Base-by-base conservation (phyloP, 2,797 vertebrate species). In the Lycodopsis pacificus region DNA sequence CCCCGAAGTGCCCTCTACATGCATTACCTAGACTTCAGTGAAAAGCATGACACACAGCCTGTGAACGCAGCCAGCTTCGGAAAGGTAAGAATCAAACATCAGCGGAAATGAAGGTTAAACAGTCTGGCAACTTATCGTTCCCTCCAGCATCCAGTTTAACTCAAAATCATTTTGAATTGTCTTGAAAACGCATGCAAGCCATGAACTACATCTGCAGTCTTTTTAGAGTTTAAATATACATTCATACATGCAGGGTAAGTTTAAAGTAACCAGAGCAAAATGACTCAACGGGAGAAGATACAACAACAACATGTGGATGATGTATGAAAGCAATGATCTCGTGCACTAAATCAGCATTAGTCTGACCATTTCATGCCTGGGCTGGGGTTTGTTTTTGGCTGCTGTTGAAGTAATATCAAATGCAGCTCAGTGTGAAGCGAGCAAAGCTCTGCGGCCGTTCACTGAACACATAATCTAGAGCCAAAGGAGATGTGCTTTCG, bases 21-120 rank as follows among this genome's bases (percentile, higher is more conserved):
- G 98, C 98, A 99, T 84, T 99, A 99, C 92, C 94, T 99, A 86
- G 98, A 99, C 91, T 99, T 99, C 94, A 98, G 98, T 9, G 98
- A 99, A 92, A 99, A 99, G 92, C 98, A 99, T 0, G 98, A 98
- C 88, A 97, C 97, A 0, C 98, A 99, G 83, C 98, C 98, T 0
- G 98, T 99, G 84, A 99, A 99, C 6, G 98, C 98, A 0, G 98
- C 98, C 92, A 99, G 98, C 93, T 99, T 99, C 58, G 98, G 98
- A 80, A 99, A 99, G 97, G 98, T 99, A 91, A 90, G 94, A n/a
- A 15, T 65, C 51, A 71, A 46, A 66, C 11, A 7, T 32, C 14
- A 36, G 2, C 4, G 10, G 15, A 70, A 40, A 57, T 32, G 38
- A 53, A 61, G 54, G 30, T 36, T 4, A 32, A 67, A 78, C 13